Conservation (phyloP, 2,113 vertebrate species). For the Crotophaga sulcirostris region DNA sequence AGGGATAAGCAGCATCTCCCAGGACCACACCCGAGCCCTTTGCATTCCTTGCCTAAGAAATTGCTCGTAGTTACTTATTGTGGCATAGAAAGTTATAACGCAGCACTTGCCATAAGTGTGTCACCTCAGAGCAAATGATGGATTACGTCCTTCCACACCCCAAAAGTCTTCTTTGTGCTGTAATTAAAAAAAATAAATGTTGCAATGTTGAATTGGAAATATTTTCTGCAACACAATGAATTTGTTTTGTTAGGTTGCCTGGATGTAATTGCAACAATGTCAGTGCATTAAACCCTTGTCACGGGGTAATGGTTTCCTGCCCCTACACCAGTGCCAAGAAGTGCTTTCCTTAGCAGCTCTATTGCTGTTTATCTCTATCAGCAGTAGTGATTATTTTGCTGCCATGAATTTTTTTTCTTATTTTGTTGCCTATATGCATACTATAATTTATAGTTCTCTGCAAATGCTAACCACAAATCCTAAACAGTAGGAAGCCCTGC, state of each 20-base stretch:
- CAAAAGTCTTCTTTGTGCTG: neutral
- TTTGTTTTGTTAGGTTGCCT: constrained; percentile 60
- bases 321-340: neutral
- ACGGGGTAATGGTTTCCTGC: constrained; percentile 30
- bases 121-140: constrained; percentile 50
- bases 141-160: constrained; percentile 50
- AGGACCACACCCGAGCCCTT: constrained; percentile 28
- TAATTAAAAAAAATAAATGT: constrained; percentile 62
- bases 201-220: constrained; percentile 48
- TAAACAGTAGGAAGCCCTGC: neutral
- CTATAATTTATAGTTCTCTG: constrained; percentile 16
- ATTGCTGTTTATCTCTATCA: constrained; percentile 27
- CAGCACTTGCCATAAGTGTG: constrained; percentile 44
- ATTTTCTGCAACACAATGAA: constrained; percentile 17
- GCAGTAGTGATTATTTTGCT: constrained; percentile 37
- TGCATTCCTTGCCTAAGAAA: constrained; percentile 43
- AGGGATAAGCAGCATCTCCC: constrained; percentile 43
- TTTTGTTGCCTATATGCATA: neutral
- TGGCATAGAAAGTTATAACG: neutral
- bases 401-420: neutral
- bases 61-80: constrained; percentile 20
- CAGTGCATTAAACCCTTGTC: constrained; percentile 1
- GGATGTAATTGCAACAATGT: constrained; percentile 39
- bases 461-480: constrained; percentile 12
- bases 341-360: constrained; percentile 21